Conservation (phyloP, 2,113 vertebrate species). For the Colaptes auratus region DNA sequence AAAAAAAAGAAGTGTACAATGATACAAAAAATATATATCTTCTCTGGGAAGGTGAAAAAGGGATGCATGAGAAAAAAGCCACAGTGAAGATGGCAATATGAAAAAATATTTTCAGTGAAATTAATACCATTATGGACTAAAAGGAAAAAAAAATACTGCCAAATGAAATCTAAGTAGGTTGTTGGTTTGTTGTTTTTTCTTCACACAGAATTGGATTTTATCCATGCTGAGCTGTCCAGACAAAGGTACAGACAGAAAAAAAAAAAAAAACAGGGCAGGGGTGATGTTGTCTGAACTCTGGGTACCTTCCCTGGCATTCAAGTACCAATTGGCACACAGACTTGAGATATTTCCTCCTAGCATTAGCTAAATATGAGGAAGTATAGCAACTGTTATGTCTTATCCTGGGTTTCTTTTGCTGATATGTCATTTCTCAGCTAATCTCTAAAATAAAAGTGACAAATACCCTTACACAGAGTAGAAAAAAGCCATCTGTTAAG, state of each 20-base stretch:
- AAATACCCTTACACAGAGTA: background rate
- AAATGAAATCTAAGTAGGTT: background rate
- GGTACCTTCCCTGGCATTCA: too few species aligned
- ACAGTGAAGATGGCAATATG: background rate
- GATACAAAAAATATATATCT: background rate
- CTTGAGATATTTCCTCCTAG: background rate
- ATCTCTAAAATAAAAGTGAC: background rate
- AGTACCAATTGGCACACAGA: too few species aligned
- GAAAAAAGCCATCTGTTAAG: background rate
- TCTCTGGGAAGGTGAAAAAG: background rate
- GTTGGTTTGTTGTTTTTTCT: background rate
- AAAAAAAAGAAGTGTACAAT: background rate
- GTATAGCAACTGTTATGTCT: background rate
- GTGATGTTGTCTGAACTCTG: too few species aligned
- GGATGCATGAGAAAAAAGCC: background rate
- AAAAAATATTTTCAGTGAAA: background rate
- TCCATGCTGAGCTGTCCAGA: background rate
- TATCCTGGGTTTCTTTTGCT: background rate
- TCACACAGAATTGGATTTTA: rapidly evolving
- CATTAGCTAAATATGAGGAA: background rate
- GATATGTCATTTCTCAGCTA: background rate
- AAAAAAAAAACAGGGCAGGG: background rate
- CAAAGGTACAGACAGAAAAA: background rate
- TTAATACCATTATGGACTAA: background rate
- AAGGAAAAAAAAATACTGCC: background rate